These are phyloP conservation scores for Acanthococcus lagerstroemiae DNA, from an alignment of 2,888 invertebrate genomes.

Conservation along the genomic window DNA sequence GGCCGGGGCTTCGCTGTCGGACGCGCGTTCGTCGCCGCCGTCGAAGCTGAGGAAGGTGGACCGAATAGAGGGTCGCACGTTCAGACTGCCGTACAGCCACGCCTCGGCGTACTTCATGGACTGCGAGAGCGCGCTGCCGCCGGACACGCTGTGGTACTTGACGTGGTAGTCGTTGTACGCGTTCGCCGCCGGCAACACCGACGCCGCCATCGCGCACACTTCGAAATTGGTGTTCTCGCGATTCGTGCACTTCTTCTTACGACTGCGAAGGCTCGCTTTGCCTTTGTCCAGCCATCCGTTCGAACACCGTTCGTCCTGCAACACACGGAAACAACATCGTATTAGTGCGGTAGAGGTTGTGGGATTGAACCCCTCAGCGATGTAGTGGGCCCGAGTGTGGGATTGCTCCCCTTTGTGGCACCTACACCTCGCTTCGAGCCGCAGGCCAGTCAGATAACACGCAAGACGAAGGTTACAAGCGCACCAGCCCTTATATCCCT, in stretches of 20 bases:
- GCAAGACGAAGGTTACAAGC: too few relatives aligned
- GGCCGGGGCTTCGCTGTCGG: neutral
- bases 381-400: too few relatives aligned
- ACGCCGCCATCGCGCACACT: slow-evolving; percentile 15
- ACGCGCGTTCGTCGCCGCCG: slow-evolving; percentile 44
- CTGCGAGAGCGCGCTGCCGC: slow-evolving; percentile 62
- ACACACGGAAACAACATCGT: too few relatives aligned
- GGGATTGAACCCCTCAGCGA: too few relatives aligned
- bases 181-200: slow-evolving; percentile 20
- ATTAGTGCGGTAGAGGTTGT: too few relatives aligned
- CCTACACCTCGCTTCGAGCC: too few relatives aligned
- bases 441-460: too few relatives aligned
- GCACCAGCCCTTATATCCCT: too few relatives aligned
- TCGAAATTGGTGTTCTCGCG: slow-evolving; percentile 14
- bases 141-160: slow-evolving; percentile 43
- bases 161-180: slow-evolving; percentile 32
- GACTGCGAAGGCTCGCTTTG: neutral
- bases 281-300: slow-evolving; percentile 10
- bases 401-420: too few relatives aligned
- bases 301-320: slow-evolving; percentile 11
- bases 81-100: slow-evolving; percentile 62
- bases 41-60: slow-evolving; percentile 11
- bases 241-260: neutral
- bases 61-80: slow-evolving; percentile 9
- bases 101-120: slow-evolving; percentile 78